These are phyloP conservation scores for Bos taurus DNA, from an alignment of 2,113 vertebrate genomes.

Conservation along the genomic window DNA sequence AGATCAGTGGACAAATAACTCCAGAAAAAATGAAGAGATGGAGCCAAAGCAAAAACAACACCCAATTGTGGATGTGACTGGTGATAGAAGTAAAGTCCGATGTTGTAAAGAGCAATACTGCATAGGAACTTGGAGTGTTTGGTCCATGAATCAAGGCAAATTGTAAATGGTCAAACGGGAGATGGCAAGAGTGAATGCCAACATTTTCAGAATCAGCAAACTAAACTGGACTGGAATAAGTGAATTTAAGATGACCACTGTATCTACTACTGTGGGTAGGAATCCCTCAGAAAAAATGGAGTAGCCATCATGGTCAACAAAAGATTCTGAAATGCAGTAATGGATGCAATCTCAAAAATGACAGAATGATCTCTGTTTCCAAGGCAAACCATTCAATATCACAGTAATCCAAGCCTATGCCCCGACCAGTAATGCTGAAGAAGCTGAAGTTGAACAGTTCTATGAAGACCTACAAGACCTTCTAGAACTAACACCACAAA, in stretches of 20 bases:
- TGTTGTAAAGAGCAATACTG: background rate
- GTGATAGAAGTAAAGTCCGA: fast-evolving
- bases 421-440: background rate
- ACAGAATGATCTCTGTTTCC: background rate
- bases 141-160: background rate
- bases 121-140: background rate
- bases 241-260: background rate
- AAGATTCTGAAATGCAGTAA: background rate
- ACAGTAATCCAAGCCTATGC: background rate
- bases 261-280: background rate
- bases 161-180: background rate
- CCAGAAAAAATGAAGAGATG: background rate
- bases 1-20: background rate
- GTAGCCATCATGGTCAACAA: background rate
- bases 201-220: background rate
- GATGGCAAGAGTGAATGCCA: background rate
- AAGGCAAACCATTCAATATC: background rate
- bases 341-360: fast-evolving
- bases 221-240: background rate
- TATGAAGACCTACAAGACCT: background rate
- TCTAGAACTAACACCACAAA: background rate
- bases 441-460: background rate
- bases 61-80: background rate
- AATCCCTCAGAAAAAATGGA: background rate
- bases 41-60: background rate